phyloP scores from a whole-genome alignment of 2,113 vertebrate genomes.

The Phrynocephalus versicolor region DNA sequence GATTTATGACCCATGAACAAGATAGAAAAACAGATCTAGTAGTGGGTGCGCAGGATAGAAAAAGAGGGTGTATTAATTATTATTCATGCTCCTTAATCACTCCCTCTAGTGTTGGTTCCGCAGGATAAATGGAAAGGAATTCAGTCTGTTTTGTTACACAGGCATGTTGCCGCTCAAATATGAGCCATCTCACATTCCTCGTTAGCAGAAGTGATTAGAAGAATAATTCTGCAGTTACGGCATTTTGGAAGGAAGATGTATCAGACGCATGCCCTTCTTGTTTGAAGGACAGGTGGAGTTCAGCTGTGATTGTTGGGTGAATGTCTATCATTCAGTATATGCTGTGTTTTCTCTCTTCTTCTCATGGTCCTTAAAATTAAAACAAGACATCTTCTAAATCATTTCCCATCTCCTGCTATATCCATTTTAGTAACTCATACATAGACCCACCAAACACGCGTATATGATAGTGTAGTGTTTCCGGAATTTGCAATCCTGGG shows the following conservation, averaged over 20 bases:
- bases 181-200: conserved; percentile 34
- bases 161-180: conserved; percentile 31
- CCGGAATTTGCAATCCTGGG: neutral
- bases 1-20: neutral
- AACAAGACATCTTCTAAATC: neutral
- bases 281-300: conserved; percentile 31
- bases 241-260: conserved; percentile 51
- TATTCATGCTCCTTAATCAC: conserved; percentile 53
- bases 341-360: neutral
- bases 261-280: neutral
- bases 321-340: conserved; percentile 27
- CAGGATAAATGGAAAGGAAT: conserved; percentile 46
- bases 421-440: neutral
- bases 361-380: neutral
- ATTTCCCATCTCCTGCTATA: neutral
- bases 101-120: conserved; percentile 39
- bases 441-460: too few species aligned
- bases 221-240: conserved; percentile 34
- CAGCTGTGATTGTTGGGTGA: conserved; percentile 16
- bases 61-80: conserved; percentile 40
- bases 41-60: conserved; percentile 21
- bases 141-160: neutral
- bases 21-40: conserved; percentile 41
- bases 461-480: neutral
- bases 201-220: conserved; percentile 49